A percentile compares a stretch with the other conserved stretches of the same genome.
Conservation (phyloP, 2,797 vertebrate genomes). For the Gymnoscopelus braueri region DNA sequence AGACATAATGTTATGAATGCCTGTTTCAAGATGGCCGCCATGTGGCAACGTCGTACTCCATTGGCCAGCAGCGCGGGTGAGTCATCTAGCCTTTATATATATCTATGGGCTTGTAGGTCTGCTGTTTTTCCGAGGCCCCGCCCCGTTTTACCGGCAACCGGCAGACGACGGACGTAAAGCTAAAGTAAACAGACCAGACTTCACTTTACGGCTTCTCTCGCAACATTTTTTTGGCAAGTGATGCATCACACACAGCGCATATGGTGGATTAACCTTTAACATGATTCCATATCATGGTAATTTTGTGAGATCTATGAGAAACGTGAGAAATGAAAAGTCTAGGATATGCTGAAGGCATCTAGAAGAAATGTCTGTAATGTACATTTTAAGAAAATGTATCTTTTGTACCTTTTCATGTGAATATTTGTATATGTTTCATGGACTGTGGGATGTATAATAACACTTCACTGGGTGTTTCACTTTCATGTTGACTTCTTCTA, state of each 20-base stretch:
- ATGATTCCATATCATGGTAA: too few relatives aligned
- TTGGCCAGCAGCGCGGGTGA: too few relatives aligned
- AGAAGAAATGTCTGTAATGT: slow-evolving; percentile 45
- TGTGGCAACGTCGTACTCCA: too few relatives aligned
- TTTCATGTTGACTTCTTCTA: slow-evolving; percentile 26
- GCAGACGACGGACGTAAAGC: slow-evolving; percentile 64
- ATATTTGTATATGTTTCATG: slow-evolving; percentile 44
- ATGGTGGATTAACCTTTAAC: too few relatives aligned
- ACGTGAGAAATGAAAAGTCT: slow-evolving; percentile 24
- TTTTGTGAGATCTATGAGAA: background rate
- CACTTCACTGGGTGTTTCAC: slow-evolving; percentile 31
- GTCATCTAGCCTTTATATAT: too few relatives aligned
- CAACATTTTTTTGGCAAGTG: too few relatives aligned
- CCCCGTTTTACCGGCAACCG: slow-evolving; percentile 65
- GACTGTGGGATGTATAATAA: slow-evolving; percentile 36
- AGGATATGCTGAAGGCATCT: slow-evolving; percentile 38
- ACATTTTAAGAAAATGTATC: slow-evolving; percentile 51
- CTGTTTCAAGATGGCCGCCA: too few relatives aligned
- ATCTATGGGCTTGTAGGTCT: too few relatives aligned
- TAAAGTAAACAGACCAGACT: slow-evolving; percentile 30
- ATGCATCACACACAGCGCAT: too few relatives aligned
- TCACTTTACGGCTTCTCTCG: slow-evolving; percentile 58
- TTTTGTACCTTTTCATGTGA: slow-evolving; percentile 58
- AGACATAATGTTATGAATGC: too few relatives aligned
- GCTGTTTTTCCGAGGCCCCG: slow-evolving; percentile 22